These are phyloP conservation scores for Phacellophora camtschatica DNA, from an alignment of 30 jellyfish, hydroid and myxozoan species.

Conservation along the genomic window DNA sequence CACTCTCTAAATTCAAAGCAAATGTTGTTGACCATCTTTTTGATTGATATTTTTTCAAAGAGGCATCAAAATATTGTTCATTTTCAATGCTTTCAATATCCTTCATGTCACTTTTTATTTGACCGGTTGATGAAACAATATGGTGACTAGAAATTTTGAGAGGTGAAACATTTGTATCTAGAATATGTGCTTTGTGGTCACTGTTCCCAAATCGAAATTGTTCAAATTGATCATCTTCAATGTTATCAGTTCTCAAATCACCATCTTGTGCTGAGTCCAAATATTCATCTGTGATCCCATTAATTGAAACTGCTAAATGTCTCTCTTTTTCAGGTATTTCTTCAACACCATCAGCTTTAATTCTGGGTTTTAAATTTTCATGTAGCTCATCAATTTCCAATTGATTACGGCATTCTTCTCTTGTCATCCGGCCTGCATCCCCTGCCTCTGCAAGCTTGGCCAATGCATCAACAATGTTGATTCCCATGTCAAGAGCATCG, in stretches of 20 bases:
- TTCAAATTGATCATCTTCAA: background rate
- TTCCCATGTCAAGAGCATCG: constrained; percentile 94
- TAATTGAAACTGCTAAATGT: too few species aligned
- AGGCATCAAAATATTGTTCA: constrained; percentile 29
- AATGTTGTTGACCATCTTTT: constrained; percentile 52
- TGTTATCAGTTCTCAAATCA: background rate
- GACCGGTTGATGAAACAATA: background rate
- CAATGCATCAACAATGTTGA: constrained; percentile 86
- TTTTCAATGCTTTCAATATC: background rate
- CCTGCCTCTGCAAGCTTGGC: constrained; percentile 89
- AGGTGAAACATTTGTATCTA: constrained; percentile 12
- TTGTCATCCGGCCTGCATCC: constrained; percentile 64
- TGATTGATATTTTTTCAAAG: constrained; percentile 19
- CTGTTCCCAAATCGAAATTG: background rate
- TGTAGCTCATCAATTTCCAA: constrained; percentile 27
- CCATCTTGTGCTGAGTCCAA: background rate
- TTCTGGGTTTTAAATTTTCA: background rate
- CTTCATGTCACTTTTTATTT: background rate
- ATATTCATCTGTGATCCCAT: background rate
- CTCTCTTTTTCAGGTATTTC: too few species aligned
- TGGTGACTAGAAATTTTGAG: constrained; percentile 12
- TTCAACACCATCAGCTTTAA: background rate
- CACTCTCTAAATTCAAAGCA: constrained; percentile 35
- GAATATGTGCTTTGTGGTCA: background rate
- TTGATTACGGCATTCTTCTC: constrained; percentile 52